Percentiles rank a stretch among this genome's conserved stretches.
These are phyloP conservation scores for Empis stercorea DNA, from an alignment of 2,888 invertebrate genomes.

Conservation along the genomic window DNA sequence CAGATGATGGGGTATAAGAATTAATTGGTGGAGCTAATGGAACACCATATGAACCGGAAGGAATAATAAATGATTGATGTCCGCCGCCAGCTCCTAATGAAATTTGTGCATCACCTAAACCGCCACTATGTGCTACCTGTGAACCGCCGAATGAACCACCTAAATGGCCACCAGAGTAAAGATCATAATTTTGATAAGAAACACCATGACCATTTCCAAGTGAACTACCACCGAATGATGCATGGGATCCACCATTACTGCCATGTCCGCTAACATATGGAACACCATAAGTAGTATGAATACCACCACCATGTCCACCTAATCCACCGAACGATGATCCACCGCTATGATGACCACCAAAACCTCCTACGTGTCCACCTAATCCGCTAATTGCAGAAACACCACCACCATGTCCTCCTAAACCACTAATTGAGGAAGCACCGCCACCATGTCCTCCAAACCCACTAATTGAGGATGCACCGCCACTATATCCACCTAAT, in stretches of 20 bases:
- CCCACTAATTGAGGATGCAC: not conserved
- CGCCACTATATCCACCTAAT: not conserved
- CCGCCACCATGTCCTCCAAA: not conserved
- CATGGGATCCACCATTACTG: not conserved
- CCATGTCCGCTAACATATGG: no score
- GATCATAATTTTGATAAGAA: no score
- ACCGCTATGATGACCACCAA: not conserved
- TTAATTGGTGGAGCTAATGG: slow-evolving; percentile 7
- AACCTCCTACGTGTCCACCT: slow-evolving; percentile 1
- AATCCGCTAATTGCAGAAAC: not conserved
- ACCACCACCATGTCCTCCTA: not conserved
- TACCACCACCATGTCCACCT: slow-evolving; percentile 1
- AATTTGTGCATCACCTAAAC: slow-evolving; percentile 1
- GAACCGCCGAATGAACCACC: no score
- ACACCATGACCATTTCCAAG: slow-evolving; percentile 10
- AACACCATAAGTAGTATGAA: no score
- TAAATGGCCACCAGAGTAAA: no score
- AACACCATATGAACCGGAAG: slow-evolving; percentile 15
- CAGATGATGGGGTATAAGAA: not conserved
- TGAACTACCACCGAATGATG: slow-evolving; percentile 6
- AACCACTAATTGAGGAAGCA: not conserved
- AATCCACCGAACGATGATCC: slow-evolving; percentile 1
- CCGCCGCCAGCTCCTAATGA: slow-evolving; percentile 9
- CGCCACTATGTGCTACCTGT: not conserved
- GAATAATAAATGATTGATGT: slow-evolving; percentile 10